Evolutionary conservation across 2,113 vertebrate genomes (phyloP).

Genomic region (Tonatia bakeri): DNA sequence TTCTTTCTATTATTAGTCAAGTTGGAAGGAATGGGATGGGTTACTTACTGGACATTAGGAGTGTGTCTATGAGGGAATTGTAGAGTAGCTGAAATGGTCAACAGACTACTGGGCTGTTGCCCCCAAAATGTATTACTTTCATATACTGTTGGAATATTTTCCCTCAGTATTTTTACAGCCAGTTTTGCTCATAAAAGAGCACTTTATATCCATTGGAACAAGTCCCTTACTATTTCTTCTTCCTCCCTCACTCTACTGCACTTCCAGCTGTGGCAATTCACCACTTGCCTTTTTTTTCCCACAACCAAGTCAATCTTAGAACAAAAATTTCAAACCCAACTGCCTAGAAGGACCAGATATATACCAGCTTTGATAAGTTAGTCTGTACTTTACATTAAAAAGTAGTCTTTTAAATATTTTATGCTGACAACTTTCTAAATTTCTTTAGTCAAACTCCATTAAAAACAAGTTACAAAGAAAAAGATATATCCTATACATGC

Average conservation of each 20-base stretch:
- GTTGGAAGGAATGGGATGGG: background rate
- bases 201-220: background rate
- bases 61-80: background rate
- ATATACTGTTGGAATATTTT: background rate
- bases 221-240: background rate
- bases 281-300: background rate
- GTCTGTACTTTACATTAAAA: background rate
- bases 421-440: background rate
- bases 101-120: background rate
- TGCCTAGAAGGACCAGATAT: background rate
- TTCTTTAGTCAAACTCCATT: background rate
- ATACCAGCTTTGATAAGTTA: background rate
- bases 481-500: background rate
- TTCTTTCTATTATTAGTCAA: background rate
- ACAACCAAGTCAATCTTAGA: background rate
- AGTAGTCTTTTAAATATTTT: background rate
- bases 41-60: background rate
- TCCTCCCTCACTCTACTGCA: background rate
- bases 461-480: background rate
- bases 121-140: background rate
- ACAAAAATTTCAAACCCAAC: background rate
- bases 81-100: background rate
- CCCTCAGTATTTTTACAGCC: background rate
- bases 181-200: background rate
- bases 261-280: background rate